A percentile compares a stretch with the other conserved stretches of the same genome.
These are phyloP conservation scores for Philonicus albiceps DNA, from an alignment of 2,888 invertebrate species.

Conservation along the genomic window DNA sequence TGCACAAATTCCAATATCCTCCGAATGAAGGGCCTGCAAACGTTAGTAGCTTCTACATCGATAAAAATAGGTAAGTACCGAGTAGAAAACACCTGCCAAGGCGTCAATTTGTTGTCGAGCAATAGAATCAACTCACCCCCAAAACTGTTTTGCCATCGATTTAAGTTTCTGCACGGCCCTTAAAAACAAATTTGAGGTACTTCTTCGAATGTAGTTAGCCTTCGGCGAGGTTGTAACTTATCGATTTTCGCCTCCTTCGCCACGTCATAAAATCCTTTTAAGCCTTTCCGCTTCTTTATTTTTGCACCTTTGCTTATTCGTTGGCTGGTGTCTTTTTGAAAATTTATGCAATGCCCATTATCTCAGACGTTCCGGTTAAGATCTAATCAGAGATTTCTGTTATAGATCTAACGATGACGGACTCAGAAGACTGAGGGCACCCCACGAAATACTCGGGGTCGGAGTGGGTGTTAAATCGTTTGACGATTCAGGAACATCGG, in stretches of 20 bases:
- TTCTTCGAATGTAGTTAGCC: not conserved
- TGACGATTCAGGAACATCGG: slow-evolving; percentile 47
- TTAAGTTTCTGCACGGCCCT: slow-evolving; percentile 7
- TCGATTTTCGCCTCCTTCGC: slow-evolving; percentile 21
- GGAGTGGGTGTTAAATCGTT: slow-evolving; percentile 35
- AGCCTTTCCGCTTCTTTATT: not conserved
- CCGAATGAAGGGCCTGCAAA: not conserved
- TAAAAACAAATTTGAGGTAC: not conserved
- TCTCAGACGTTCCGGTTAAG: not conserved
- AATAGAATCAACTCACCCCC: not conserved
- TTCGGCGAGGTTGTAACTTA: slow-evolving; percentile 34
- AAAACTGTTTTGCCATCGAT: not conserved
- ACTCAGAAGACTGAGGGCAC: slow-evolving; percentile 45
- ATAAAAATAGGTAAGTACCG: slow-evolving; percentile 44
- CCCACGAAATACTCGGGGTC: slow-evolving; percentile 53
- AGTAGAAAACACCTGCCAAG: not conserved
- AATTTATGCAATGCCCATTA: not conserved
- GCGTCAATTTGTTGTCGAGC: not conserved
- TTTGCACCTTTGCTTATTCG: not conserved
- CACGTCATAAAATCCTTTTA: not conserved
- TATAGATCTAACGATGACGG: slow-evolving; percentile 38
- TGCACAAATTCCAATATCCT: slow-evolving; percentile 49
- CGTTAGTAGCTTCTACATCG: slow-evolving; percentile 14
- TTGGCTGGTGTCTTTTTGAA: not conserved
- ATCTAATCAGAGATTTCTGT: not conserved